Conservation (phyloP, 2,797 vertebrate species). For the Pipistrellus pygmaeus region DNA sequence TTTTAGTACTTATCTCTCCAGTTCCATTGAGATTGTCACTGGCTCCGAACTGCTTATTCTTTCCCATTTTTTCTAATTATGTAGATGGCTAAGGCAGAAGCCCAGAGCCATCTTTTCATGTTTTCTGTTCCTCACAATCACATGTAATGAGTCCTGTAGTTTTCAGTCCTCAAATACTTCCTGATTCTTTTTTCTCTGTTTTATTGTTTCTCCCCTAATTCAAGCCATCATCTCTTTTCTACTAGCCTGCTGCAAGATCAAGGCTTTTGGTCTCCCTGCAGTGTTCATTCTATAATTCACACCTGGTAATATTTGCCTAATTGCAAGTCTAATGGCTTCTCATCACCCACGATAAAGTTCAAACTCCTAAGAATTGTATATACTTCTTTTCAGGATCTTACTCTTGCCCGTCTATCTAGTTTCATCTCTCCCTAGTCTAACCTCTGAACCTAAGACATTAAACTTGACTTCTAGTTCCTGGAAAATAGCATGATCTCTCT, state of each 20-base stretch:
- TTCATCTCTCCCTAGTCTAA: background rate
- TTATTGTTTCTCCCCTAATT: background rate
- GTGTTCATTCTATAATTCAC: background rate
- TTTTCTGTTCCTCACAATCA: background rate
- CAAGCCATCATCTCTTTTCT: background rate
- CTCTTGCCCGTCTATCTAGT: background rate
- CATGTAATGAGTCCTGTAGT: background rate
- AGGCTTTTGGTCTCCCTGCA: background rate
- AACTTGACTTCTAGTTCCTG: conserved; percentile 8
- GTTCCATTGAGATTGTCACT: background rate
- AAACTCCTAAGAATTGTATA: background rate
- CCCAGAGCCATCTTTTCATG: background rate
- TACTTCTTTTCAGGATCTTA: background rate
- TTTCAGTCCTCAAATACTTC: background rate
- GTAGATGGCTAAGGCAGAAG: background rate
- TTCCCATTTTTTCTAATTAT: background rate
- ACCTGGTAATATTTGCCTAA: background rate
- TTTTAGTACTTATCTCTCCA: background rate
- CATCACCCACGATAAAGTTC: background rate
- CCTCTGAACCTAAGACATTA: background rate
- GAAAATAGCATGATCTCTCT: background rate
- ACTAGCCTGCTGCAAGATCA: background rate
- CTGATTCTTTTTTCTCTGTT: background rate
- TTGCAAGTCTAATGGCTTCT: background rate
- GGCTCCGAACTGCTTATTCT: background rate